Percentiles rank a stretch among this genome's conserved stretches.
Conservation (phyloP, 92 coral and sea anemone genomes). For the Porites lobata region DNA sequence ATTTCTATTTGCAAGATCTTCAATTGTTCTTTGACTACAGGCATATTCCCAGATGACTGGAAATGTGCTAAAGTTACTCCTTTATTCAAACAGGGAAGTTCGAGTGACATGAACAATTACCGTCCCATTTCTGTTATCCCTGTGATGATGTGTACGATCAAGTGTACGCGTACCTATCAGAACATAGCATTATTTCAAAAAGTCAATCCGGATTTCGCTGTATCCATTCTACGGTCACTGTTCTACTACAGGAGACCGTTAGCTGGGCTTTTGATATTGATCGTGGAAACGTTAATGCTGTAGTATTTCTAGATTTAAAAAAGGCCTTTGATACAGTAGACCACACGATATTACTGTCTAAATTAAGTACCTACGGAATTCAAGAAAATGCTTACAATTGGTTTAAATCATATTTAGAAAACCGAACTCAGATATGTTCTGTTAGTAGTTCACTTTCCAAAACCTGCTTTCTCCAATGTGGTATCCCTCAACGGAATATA, state of each 20-base stretch:
- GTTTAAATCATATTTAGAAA: too few relatives aligned
- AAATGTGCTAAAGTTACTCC: slow-evolving; percentile 11
- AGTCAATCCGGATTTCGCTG: too few relatives aligned
- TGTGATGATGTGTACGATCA: background rate
- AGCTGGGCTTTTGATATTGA: background rate
- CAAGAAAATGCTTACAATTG: too few relatives aligned
- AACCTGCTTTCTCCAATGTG: background rate
- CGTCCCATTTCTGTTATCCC: too few relatives aligned
- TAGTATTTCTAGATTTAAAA: slow-evolving; percentile 13
- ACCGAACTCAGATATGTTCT: too few relatives aligned
- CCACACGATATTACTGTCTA: too few relatives aligned
- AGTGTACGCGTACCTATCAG: too few relatives aligned
- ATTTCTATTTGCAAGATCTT: background rate
- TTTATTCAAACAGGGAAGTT: background rate
- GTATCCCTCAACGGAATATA: slow-evolving; percentile 2
- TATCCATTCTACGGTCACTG: too few relatives aligned
- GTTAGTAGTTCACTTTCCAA: too few relatives aligned
- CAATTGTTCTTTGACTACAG: background rate
- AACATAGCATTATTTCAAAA: too few relatives aligned
- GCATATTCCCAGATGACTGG: slow-evolving; percentile 8
- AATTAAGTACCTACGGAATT: too few relatives aligned
- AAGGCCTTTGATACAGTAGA: background rate
- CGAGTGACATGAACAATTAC: too few relatives aligned
- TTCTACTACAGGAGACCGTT: background rate
- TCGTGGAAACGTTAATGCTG: background rate